phyloP scores from a whole-genome alignment of 2,113 vertebrate genomes.

The Fukomys damarensis region DNA sequence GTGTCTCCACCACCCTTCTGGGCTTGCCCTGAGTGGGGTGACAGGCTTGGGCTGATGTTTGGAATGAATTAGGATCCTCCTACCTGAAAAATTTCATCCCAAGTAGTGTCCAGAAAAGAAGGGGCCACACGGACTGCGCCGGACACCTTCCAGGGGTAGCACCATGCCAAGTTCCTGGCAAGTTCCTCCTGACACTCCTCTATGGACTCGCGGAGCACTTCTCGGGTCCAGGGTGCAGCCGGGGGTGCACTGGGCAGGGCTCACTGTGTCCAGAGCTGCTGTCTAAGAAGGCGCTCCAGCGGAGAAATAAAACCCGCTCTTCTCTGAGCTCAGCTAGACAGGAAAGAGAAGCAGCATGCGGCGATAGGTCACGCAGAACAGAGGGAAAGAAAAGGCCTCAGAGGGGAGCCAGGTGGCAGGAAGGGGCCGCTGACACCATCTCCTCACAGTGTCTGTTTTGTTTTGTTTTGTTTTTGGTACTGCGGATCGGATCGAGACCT shows the following conservation, averaged over 20 bases:
- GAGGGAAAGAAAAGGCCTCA: background rate
- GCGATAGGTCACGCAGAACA: background rate
- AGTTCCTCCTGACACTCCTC: background rate
- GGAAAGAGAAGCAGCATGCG: background rate
- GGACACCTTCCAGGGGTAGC: background rate
- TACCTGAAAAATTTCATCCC: background rate
- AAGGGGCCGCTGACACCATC: background rate
- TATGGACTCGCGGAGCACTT: background rate
- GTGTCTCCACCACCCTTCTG: background rate
- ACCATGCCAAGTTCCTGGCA: background rate
- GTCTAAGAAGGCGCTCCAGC: background rate
- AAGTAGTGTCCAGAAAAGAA: background rate
- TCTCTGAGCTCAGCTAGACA: conserved; percentile 35
- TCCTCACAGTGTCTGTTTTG: background rate
- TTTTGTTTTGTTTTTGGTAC: too few relatives aligned
- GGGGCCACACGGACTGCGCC: rapidly evolving
- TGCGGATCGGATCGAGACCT: too few relatives aligned
- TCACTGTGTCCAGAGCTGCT: background rate
- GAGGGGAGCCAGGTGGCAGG: background rate
- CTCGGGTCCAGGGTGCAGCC: background rate
- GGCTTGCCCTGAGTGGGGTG: background rate
- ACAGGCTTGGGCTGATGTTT: background rate
- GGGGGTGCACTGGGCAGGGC: background rate
- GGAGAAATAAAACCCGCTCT: background rate
- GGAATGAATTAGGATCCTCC: background rate